These are phyloP conservation scores for Mugil cephalus DNA, from an alignment of 2,113 vertebrate species.

Conservation along the genomic window DNA sequence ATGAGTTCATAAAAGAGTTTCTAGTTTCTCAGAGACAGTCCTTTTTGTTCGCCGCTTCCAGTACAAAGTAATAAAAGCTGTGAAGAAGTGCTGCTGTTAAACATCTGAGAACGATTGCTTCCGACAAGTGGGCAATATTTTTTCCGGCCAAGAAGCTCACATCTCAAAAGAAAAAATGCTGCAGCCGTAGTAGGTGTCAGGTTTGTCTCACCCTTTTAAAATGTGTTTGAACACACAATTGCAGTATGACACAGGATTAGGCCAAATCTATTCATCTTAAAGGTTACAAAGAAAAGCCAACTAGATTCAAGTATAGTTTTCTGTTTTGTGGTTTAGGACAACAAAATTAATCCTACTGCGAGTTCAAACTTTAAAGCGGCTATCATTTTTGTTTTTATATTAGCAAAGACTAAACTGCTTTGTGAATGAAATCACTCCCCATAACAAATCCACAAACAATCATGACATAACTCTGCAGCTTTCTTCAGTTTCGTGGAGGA, in stretches of 20 bases:
- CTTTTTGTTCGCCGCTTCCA: neutral
- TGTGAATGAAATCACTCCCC: no score
- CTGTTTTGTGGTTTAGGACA: neutral
- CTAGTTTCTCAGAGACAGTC: neutral
- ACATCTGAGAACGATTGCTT: conserved; percentile 10
- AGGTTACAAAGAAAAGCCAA: no score
- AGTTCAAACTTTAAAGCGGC: neutral
- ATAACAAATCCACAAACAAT: no score
- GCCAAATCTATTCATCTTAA: neutral
- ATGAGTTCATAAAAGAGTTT: neutral
- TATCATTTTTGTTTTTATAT: neutral
- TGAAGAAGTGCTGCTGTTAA: neutral
- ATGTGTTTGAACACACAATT: neutral
- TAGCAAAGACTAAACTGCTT: neutral
- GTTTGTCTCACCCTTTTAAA: neutral
- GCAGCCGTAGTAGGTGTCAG: conserved; percentile 5
- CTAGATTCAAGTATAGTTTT: no score
- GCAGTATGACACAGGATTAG: neutral
- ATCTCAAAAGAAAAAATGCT: neutral
- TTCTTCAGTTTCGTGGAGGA: no score
- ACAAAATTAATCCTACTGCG: neutral
- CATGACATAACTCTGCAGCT: no score
- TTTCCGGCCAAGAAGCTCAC: conserved; percentile 1
- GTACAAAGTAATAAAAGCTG: neutral
- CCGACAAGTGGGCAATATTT: neutral